Conservation (phyloP, 2,888 invertebrate genomes). For the Ferrisia virgata region DNA sequence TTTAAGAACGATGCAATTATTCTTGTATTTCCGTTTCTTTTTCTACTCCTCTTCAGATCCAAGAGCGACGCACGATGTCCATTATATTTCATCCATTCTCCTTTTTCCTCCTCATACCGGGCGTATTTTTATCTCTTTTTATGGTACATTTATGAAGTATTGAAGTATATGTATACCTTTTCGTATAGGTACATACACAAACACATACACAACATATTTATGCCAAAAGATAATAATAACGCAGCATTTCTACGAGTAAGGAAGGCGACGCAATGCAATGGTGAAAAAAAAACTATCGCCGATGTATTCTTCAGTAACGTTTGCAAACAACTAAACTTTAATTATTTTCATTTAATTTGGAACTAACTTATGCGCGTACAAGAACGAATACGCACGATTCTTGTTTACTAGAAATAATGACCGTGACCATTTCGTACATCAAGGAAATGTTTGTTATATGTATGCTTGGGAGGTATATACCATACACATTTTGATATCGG, state of each 20-base stretch:
- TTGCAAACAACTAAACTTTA: background rate
- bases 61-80: background rate
- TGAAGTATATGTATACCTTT: background rate
- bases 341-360: background rate
- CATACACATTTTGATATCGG: background rate
- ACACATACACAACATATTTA: background rate
- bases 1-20: slow-evolving; percentile 44
- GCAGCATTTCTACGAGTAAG: background rate
- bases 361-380: too few relatives aligned
- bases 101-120: background rate
- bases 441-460: background rate
- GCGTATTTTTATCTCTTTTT: background rate
- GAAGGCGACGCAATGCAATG: too few relatives aligned
- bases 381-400: background rate
- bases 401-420: background rate
- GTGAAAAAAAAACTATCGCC: background rate
- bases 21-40: slow-evolving; percentile 34
- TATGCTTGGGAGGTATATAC: too few relatives aligned
- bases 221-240: background rate
- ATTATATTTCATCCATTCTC: background rate
- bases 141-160: background rate
- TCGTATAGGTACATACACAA: background rate
- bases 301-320: background rate
- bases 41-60: background rate
- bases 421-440: background rate